Evolutionary conservation across 2,888 invertebrate genomes (phyloP).

Genomic region (Drosophila colorata): DNA sequence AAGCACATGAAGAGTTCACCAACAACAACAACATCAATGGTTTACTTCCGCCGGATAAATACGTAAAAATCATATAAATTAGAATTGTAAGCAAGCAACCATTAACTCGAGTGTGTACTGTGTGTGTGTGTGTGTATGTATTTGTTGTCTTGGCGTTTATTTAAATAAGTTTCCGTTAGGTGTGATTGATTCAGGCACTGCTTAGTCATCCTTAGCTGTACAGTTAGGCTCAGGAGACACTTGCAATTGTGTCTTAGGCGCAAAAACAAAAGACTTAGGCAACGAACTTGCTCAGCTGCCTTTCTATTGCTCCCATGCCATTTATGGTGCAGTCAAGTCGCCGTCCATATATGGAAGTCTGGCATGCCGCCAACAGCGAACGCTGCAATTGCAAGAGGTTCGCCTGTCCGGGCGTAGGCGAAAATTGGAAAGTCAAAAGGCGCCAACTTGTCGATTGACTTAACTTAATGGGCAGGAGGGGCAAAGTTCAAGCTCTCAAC

Average conservation of each 20-base stretch:
- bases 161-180: conserved; percentile 57
- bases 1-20: conserved; percentile 13
- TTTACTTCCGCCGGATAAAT: conserved; percentile 82
- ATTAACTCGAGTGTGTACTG: conserved; percentile 7
- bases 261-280: conserved; percentile 53
- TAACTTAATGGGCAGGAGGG: conserved; percentile 12
- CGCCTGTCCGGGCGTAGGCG: conserved; percentile 57
- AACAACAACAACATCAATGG: conserved; percentile 49
- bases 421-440: conserved; percentile 73
- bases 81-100: conserved; percentile 41
- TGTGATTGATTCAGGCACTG: conserved; percentile 43
- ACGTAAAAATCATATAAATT: conserved; percentile 76
- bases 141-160: conserved; percentile 26
- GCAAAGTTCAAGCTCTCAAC: conserved; percentile 35
- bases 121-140: background rate
- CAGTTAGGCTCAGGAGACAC: conserved; percentile 37
- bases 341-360: conserved; percentile 38
- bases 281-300: conserved; percentile 48
- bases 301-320: conserved; percentile 47
- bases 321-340: conserved; percentile 42
- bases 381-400: conserved; percentile 16
- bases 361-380: conserved; percentile 32
- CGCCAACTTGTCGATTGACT: conserved; percentile 49
- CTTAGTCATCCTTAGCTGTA: conserved; percentile 48
- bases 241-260: conserved; percentile 35